Base-by-base conservation (phyloP, 23 tunicate species). In the Botrylloides violaceus region DNA sequence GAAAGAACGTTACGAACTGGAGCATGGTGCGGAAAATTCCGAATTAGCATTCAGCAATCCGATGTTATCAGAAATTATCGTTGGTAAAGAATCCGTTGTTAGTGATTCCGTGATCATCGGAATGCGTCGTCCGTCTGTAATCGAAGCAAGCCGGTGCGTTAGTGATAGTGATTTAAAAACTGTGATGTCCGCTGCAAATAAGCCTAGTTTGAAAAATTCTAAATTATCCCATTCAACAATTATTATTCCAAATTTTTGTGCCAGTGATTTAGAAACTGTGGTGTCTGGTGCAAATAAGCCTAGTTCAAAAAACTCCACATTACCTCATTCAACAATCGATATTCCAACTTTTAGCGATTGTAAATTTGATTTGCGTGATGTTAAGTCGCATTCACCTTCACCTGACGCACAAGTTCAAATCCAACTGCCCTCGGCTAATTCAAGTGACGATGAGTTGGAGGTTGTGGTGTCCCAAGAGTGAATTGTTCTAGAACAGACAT, bases 1-100 rank as follows among this genome's bases (percentile, higher is more conserved):
- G 82, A 83, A 83, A 85, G 79, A 76, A 64, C 39, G 55, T 12
- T 87, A 87, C 66, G 82, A 76, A 34, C 48, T 80, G 28, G n/a
- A n/a, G n/a, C n/a, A n/a, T n/a, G 75, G 61, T 57, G 49, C 77
- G 2, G 79, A 76, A 36, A 71, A 87, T 36, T 74, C 76, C 12
- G 49, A 62, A 5, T 15, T 43, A 43, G 12, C 9, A 9, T 43
- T 43, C 9, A 36, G 76, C 28, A 85, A 80, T 12, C 66, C 36
- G 22, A 76, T 87, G 7, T 29, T 87, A 3, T 26, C 95, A 18
- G 82, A 83, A 9, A 80, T 27, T 12, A 60, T 62, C 34, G 29
- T 23, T 36, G 29, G 66, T 2, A 78, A 72, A 61, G 66, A 28
- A 4, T 65, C 83, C 27, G 73, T 72, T 58, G 28, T 33, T 48